Evolutionary conservation across 2,888 invertebrate genomes (phyloP), one percentile per base, ranked within the genome.

Genomic region (Drosophila melanosoma): DNA sequence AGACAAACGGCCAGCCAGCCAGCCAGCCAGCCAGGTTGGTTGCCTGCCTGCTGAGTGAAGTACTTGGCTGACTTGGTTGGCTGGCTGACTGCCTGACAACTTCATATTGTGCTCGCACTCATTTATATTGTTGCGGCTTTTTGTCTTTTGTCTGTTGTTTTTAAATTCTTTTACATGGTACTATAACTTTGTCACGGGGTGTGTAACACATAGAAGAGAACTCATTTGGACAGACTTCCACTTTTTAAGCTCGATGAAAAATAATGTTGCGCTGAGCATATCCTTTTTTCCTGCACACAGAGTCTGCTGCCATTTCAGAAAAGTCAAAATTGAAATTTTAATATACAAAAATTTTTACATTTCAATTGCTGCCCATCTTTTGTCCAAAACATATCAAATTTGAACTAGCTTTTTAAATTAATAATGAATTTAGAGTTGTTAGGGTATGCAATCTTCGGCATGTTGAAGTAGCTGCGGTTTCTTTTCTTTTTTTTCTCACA

Each of bases 51-150:
- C 68, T 58, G 69, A 60, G 76, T 68, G 57, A 68, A 74, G 70
- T 67, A 59, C 74, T 67, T 67, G 53, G 72, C 61, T 53, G 63
- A 56, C 38, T 73, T 70, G 59, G 58, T 54, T 72, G 65, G 49
- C 60, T 70, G 61, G 59, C n/a, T 74, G 74, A 61, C 70, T 81
- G 80, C 68, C 74, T 87, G 79, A 83, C 89, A 90, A 82, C 87
- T 86, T 89, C 80, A 86, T 86, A 86, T 81, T 87, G 87, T 77
- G 77, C 57, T 79, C 80, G 72, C 76, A 83, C 80, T 78, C 81
- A 80, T 80, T 80, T 77, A 82, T 80, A 79, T 81, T 81, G 80
- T 76, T 79, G 66, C 75, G 68, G 56, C 76, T 58, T 67, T 48
- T 40, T 54, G 52, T 42, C 32, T 54, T 72, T 56, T 48, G 53